Conservation (phyloP, 2,888 invertebrate species). For the Enoplolaimus lenunculus region DNA sequence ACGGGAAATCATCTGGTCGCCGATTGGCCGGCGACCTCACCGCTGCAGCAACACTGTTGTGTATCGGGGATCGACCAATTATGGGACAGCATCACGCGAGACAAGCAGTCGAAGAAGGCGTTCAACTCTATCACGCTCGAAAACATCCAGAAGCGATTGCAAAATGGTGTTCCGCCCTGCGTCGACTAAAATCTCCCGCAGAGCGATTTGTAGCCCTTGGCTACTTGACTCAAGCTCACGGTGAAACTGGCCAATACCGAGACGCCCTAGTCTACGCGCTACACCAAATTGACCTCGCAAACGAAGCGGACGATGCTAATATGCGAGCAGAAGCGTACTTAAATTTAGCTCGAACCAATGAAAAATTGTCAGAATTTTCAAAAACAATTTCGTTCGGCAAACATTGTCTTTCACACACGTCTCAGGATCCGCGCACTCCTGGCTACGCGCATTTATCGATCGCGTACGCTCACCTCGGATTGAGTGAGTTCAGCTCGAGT, state of each 20-base stretch:
- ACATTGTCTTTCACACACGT: slow-evolving; percentile 75
- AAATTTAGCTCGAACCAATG: slow-evolving; percentile 73
- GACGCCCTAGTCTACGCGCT: slow-evolving; percentile 76
- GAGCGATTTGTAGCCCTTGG: slow-evolving; percentile 74
- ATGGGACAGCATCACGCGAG: neutral
- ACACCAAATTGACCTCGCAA: slow-evolving; percentile 75
- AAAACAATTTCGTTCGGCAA: slow-evolving; percentile 59
- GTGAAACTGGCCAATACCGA: slow-evolving; percentile 48
- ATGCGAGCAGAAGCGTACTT: slow-evolving; percentile 82
- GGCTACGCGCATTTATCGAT: slow-evolving; percentile 78
- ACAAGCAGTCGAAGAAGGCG: slow-evolving; percentile 65
- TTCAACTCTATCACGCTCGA: slow-evolving; percentile 68
- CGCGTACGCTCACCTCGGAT: slow-evolving; percentile 72
- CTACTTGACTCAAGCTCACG: slow-evolving; percentile 41
- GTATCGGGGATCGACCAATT: no score
- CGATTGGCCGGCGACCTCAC: no score
- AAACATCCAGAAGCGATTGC: slow-evolving; percentile 75
- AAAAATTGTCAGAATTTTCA: slow-evolving; percentile 48
- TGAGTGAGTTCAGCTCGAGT: slow-evolving; percentile 74
- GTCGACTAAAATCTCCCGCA: slow-evolving; percentile 50
- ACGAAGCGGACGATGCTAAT: slow-evolving; percentile 70
- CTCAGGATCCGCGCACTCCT: slow-evolving; percentile 54
- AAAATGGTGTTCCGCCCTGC: slow-evolving; percentile 51
- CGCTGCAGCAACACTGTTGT: no score
- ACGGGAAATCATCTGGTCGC: no score